These are phyloP conservation scores for Drosophila mulleri DNA, from an alignment of 2,888 invertebrate species.

Conservation along the genomic window DNA sequence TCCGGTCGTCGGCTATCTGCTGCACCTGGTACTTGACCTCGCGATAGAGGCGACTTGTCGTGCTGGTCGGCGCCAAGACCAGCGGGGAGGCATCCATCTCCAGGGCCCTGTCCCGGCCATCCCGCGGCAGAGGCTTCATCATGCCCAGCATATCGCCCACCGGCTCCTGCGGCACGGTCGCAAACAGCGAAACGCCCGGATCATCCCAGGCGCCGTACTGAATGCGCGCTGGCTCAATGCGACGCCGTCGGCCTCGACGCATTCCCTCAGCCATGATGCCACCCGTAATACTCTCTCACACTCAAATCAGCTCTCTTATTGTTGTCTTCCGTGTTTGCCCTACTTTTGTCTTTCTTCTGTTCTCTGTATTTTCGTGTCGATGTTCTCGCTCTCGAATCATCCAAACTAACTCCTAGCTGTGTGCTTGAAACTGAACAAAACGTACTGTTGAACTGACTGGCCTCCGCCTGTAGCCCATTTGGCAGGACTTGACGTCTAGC, in stretches of 20 bases:
- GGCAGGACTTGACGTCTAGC: conserved; percentile 10
- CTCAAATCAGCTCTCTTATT: background rate
- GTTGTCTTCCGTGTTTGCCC: background rate
- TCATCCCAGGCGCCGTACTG: conserved; percentile 66
- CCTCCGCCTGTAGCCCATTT: background rate
- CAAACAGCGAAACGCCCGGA: conserved; percentile 57
- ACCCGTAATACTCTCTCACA: background rate
- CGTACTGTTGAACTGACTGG: conserved; percentile 14
- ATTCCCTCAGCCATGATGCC: conserved; percentile 1
- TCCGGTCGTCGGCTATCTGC: conserved; percentile 62
- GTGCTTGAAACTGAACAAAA: conserved; percentile 38
- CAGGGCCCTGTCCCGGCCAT: conserved; percentile 1
- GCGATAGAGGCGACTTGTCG: conserved; percentile 33
- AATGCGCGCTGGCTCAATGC: conserved; percentile 35
- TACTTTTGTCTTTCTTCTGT: background rate
- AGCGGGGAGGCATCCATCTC: conserved; percentile 53
- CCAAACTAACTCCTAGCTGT: conserved; percentile 29
- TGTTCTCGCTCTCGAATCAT: conserved; percentile 14
- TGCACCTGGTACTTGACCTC: conserved; percentile 61
- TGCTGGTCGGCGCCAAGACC: conserved; percentile 4
- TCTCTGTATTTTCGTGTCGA: conserved; percentile 1
- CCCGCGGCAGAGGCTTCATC: conserved; percentile 22
- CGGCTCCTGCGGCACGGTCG: conserved; percentile 56
- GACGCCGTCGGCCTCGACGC: conserved; percentile 34
- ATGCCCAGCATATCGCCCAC: conserved; percentile 39